A percentile compares a stretch with the other conserved stretches of the same genome.
Evolutionary conservation across 2,888 invertebrate genomes (phyloP).

Genomic region (Agriopis leucophaearia): DNA sequence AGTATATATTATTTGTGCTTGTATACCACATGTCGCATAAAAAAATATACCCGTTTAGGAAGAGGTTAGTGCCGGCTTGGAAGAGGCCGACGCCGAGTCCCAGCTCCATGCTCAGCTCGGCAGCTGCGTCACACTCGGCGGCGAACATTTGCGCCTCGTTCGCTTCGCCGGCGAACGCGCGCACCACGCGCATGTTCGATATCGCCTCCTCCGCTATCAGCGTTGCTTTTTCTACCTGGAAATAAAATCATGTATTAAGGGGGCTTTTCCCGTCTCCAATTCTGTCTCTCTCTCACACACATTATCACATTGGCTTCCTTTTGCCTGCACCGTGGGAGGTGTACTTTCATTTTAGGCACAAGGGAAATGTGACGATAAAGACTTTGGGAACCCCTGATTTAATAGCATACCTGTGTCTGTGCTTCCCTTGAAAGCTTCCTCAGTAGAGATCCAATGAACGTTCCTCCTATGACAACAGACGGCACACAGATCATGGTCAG

Average conservation of each 20-base stretch:
- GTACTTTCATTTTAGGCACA: not conserved
- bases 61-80: constrained; percentile 95
- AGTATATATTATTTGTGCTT: not conserved
- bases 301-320: too few relatives aligned
- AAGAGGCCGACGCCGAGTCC: constrained; percentile 97
- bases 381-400: not conserved
- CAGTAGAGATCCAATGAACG: constrained; percentile 92
- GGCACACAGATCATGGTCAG: constrained; percentile 95
- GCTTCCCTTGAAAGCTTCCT: constrained; percentile 92
- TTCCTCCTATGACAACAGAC: constrained; percentile 93
- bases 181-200: constrained; percentile 96
- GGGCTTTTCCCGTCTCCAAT: too few relatives aligned
- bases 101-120: constrained; percentile 90
- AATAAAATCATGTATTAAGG: not conserved
- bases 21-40: not conserved
- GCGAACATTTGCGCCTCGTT: constrained; percentile 91
- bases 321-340: too few relatives aligned
- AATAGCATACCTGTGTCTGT: constrained; percentile 90
- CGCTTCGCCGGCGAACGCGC: constrained; percentile 97
- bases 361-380: not conserved
- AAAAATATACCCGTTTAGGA: constrained; percentile 89
- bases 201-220: constrained; percentile 97
- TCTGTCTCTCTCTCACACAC: too few relatives aligned
- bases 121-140: constrained; percentile 91
- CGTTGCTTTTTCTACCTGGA: constrained; percentile 93